These are phyloP conservation scores for Lysandra bellargus DNA, from an alignment of 2,888 invertebrate species.

Conservation along the genomic window DNA sequence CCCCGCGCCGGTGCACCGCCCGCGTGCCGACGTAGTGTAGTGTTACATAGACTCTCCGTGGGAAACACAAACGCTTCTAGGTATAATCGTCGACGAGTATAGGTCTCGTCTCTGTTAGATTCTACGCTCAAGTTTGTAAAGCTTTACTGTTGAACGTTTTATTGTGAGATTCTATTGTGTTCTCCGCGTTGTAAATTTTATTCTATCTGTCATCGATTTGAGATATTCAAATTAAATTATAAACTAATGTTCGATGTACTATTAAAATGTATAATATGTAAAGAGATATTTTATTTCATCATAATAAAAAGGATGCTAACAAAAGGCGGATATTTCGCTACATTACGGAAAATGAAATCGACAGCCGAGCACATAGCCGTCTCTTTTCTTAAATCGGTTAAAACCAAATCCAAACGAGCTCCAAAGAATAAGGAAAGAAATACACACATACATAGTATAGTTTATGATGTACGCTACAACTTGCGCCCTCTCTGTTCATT, in stretches of 20 bases:
- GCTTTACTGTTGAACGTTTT: constrained; percentile 76
- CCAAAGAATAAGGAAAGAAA: background rate
- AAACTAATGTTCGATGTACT: constrained; percentile 70
- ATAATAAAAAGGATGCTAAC: background rate
- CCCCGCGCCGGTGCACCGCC: constrained; percentile 69
- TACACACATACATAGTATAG: no score
- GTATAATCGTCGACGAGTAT: constrained; percentile 70
- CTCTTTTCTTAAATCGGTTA: background rate
- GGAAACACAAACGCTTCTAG: constrained; percentile 79
- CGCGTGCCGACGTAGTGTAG: constrained; percentile 44
- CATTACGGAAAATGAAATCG: background rate
- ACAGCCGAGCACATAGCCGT: no score
- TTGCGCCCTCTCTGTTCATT: background rate
- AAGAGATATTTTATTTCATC: constrained; percentile 13
- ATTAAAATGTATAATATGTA: constrained; percentile 50
- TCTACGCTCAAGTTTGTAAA: constrained; percentile 77
- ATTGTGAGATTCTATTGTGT: constrained; percentile 73
- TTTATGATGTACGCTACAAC: background rate
- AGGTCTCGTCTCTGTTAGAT: constrained; percentile 68
- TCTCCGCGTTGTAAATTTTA: constrained; percentile 63
- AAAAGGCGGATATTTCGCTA: background rate
- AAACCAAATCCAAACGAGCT: background rate
- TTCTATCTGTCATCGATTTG: constrained; percentile 56
- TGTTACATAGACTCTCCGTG: constrained; percentile 63
- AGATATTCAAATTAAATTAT: constrained; percentile 61